Conservation (phyloP, 2,888 invertebrate species). For the Allygus modestus region DNA sequence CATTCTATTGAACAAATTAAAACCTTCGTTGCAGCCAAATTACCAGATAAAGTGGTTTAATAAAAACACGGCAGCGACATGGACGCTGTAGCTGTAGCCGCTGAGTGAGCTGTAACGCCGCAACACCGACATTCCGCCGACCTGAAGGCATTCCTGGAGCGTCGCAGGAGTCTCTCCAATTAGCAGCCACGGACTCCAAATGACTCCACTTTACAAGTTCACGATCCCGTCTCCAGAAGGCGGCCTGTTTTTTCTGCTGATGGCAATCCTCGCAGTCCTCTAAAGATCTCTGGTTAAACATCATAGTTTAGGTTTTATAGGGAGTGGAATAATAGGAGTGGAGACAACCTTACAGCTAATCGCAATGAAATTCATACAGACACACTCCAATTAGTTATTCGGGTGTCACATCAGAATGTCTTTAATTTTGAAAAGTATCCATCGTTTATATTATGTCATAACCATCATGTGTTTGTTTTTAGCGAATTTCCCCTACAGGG, state of each 20-base stretch:
- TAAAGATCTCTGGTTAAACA: neutral
- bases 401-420: no score
- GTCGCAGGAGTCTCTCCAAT: constrained; percentile 33
- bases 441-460: no score
- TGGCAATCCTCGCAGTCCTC: constrained; percentile 4
- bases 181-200: constrained; percentile 45
- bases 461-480: no score
- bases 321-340: neutral
- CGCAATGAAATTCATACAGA: no score
- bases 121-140: neutral
- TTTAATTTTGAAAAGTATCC: no score
- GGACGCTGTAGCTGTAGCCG: neutral
- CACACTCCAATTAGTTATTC: no score
- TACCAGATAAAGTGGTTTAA: neutral
- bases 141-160: constrained; percentile 26
- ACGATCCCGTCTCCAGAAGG: constrained; percentile 20
- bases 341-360: no score
- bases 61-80: neutral
- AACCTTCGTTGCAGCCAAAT: neutral
- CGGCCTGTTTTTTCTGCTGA: constrained; percentile 15
- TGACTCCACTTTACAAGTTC: constrained; percentile 51
- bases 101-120: constrained; percentile 35
- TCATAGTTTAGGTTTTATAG: neutral
- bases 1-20: no score
- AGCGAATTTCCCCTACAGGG: no score